Percentiles rank a stretch among this genome's conserved stretches.
Conservation (phyloP, 2,113 vertebrate species). For the Choloepus hoffmanni region DNA sequence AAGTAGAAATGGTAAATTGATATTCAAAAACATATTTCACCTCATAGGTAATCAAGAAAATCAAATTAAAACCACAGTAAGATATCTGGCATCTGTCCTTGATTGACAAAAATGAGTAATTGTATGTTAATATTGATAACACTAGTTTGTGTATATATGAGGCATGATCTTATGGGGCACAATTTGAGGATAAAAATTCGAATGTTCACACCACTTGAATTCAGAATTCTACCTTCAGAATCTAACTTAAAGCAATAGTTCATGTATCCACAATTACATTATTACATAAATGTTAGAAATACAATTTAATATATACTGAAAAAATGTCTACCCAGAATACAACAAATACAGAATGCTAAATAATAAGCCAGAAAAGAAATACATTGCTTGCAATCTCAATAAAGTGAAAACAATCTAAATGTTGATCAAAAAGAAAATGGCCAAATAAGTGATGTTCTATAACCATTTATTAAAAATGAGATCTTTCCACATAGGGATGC, state of each 20-base stretch:
- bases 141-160: neutral
- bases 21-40: neutral
- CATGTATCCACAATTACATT: neutral
- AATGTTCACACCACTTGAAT: neutral
- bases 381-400: neutral
- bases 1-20: neutral
- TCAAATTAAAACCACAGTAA: neutral
- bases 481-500: neutral
- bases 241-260: neutral
- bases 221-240: neutral
- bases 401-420: neutral
- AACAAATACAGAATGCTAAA: neutral
- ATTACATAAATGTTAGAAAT: neutral
- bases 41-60: neutral
- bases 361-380: neutral
- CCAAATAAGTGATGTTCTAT: neutral
- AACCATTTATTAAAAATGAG: neutral
- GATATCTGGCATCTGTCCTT: neutral
- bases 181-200: neutral
- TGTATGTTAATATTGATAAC: neutral
- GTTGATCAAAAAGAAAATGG: neutral
- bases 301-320: neutral
- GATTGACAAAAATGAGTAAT: neutral
- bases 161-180: neutral
- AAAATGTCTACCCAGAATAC: neutral